Conservation (phyloP, 1,140 invertebrate genomes). For the Drosophila kohkoa region DNA sequence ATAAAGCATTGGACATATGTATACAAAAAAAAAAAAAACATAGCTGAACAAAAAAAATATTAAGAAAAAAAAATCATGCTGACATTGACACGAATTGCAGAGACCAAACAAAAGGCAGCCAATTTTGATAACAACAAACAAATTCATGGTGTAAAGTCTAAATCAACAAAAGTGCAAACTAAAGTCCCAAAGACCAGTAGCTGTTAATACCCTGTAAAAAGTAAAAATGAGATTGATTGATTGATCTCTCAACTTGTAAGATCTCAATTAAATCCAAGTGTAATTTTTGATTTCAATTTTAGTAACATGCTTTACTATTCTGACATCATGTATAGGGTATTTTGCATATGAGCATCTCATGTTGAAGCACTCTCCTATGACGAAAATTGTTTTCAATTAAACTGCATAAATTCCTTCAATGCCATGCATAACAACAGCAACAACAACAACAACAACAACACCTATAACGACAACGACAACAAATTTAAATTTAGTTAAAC, state of each 20-base stretch:
- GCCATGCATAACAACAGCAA: slow-evolving; percentile 39
- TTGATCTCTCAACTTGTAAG: not conserved
- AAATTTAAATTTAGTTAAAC: slow-evolving; percentile 47
- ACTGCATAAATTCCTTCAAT: slow-evolving; percentile 74
- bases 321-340: not conserved
- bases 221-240: too few relatives aligned
- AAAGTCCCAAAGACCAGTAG: slow-evolving; percentile 30
- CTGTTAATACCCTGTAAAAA: slow-evolving; percentile 26
- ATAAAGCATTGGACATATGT: slow-evolving; percentile 10
- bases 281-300: too few relatives aligned
- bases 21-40: slow-evolving; percentile 27
- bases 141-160: slow-evolving; percentile 70
- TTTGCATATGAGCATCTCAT: not conserved
- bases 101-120: slow-evolving; percentile 37
- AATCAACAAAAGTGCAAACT: slow-evolving; percentile 39
- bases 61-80: slow-evolving; percentile 64
- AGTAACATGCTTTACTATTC: too few relatives aligned
- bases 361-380: not conserved
- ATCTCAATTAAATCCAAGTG: too few relatives aligned
- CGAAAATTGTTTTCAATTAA: slow-evolving; percentile 59
- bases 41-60: slow-evolving; percentile 12
- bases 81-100: slow-evolving; percentile 81
- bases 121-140: slow-evolving; percentile 33
- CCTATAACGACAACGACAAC: slow-evolving; percentile 15
- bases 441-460: slow-evolving; percentile 22